A percentile compares a stretch with the other conserved stretches of the same genome.
phyloP scores from a whole-genome alignment of 2,888 invertebrate genomes.

The Smittia aterrima region DNA sequence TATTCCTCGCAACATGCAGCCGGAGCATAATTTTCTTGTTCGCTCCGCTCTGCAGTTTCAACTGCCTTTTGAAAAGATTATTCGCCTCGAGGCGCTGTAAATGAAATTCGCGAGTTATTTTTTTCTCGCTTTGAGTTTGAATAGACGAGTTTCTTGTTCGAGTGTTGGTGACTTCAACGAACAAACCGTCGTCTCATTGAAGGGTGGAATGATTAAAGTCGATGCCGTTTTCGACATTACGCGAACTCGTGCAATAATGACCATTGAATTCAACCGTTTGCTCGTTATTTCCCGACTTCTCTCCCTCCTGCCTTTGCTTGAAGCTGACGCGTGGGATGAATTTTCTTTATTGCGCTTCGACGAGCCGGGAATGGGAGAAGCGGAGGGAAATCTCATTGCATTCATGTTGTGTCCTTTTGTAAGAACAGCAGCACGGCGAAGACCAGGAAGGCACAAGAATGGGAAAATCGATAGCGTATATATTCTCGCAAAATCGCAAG shows the following conservation, averaged over 20 bases:
- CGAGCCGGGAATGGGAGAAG: background rate
- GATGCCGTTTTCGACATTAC: background rate
- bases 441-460: slow-evolving; percentile 13
- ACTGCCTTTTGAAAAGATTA: background rate
- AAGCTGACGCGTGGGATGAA: slow-evolving; percentile 23
- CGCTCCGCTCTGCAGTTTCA: background rate
- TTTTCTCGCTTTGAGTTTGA: background rate
- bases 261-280: slow-evolving; percentile 5
- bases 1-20: slow-evolving; percentile 4
- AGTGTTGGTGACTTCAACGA: background rate
- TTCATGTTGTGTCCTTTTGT: slow-evolving; percentile 14
- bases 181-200: background rate
- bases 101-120: background rate
- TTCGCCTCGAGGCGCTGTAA: background rate
- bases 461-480: slow-evolving; percentile 36
- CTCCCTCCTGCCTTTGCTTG: background rate
- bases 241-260: slow-evolving; percentile 12
- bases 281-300: background rate
- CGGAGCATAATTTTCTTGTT: background rate
- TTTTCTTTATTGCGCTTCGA: slow-evolving; percentile 13
- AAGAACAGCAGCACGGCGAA: background rate
- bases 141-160: background rate
- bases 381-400: background rate
- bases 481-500: slow-evolving; percentile 26
- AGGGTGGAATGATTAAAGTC: background rate